Base-by-base conservation (phyloP, 2,888 invertebrate genomes). In the Limnephilus rhombicus region DNA sequence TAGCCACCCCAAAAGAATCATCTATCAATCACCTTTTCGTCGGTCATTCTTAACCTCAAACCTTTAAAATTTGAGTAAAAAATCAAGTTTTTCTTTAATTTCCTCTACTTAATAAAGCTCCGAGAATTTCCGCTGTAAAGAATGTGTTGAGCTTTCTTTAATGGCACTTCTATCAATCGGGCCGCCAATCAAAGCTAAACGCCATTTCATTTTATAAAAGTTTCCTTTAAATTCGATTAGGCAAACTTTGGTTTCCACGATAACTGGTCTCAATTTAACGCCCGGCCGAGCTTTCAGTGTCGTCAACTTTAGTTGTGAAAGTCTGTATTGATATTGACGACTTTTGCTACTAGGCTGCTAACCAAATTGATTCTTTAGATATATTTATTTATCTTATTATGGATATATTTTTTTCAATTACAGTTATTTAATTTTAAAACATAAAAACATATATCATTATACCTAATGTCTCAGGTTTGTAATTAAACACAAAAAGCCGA, bases 261-360 rank as follows among this genome's bases (percentile, higher is more conserved):
- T 45, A 89, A 90, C 92, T 90, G 85, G 85, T 86, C 80, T 92
- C 89, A 92, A 92, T 92, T 92, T 92, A 80, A 92, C 92, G 92
- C 92, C 80, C 41, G 92, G 41, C 37, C 37, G 83, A 83, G 24
- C 37, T 83, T 41, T 83, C 9, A 37, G 37, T 83, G 41, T 83
- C 83, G 41, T 37, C 37, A n/a, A 83, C 83, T 37, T 83, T 41
- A 34, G 37, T 83, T 83, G 24, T 83, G 37, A 37, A 83, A 83
- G 37, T 11, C 83, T 34, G 83, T 83, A 83, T 83, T 83, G 37
- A 83, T 41, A 37, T 83, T 83, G 83, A 83, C 83, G 37, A 83
- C 37, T 41, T 18, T 83, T 37, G 11, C 24, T 49, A 15, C 49
- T 3, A 13, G 0, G 15, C 49, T 49, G 3, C 3, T 68, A 24